Evolutionary conservation across 1,140 invertebrate genomes (phyloP).

Genomic region (Propsilocerus akamusi): DNA sequence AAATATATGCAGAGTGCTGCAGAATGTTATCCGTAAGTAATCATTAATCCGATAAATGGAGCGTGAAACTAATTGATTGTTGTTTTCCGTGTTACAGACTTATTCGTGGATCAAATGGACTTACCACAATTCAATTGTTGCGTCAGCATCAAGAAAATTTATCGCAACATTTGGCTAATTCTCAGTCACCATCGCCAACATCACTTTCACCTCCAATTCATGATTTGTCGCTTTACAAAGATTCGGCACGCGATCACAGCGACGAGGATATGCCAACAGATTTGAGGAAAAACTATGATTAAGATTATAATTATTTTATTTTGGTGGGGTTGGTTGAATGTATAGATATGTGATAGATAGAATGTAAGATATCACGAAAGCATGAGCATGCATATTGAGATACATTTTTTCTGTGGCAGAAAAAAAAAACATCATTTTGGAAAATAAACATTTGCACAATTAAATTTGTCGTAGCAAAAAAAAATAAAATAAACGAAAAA

Average conservation of each 20-base stretch:
- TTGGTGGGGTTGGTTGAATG: background rate
- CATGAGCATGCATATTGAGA: too few relatives aligned
- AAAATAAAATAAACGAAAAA: background rate
- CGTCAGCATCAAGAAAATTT: conserved; percentile 7
- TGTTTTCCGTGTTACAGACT: conserved; percentile 13
- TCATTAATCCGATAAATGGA: background rate
- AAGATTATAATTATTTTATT: background rate
- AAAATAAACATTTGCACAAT: background rate
- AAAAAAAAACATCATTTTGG: background rate
- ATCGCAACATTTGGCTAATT: background rate
- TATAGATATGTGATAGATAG: background rate
- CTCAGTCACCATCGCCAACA: background rate
- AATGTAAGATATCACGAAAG: too few relatives aligned
- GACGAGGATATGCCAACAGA: background rate
- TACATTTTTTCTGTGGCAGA: background rate
- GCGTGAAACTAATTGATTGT: background rate
- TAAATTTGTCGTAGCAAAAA: background rate
- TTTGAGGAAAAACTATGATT: background rate
- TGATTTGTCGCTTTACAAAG: background rate
- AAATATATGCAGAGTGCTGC: conserved; percentile 11
- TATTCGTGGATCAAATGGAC: conserved; percentile 22
- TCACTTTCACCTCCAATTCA: background rate
- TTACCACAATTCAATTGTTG: conserved; percentile 25
- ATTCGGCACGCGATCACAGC: background rate
- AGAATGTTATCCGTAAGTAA: conserved; percentile 24